A percentile compares a stretch with the other conserved stretches of the same genome.
phyloP scores from a whole-genome alignment of 2,113 vertebrate species.

The Tetrao urogallus region DNA sequence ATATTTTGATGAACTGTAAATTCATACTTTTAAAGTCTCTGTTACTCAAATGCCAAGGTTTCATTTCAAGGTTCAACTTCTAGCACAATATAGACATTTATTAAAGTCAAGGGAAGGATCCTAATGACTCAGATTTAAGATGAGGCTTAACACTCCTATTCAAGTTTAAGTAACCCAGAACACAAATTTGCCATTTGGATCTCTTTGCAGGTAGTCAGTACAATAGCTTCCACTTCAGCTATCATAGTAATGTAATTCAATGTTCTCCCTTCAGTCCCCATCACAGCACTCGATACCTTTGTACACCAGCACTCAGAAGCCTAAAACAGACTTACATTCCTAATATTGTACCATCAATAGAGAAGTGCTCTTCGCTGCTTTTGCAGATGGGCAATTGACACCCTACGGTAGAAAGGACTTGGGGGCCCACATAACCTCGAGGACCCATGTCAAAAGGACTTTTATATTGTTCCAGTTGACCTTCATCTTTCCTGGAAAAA shows the following conservation, averaged over 20 bases:
- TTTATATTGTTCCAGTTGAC: not conserved
- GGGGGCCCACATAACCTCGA: not conserved
- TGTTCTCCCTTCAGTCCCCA: not conserved
- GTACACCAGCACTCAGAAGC: not conserved
- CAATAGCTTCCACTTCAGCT: not conserved
- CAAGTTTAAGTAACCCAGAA: not conserved
- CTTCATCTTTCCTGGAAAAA: not conserved
- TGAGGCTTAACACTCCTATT: not conserved
- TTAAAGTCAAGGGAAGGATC: conserved; percentile 12
- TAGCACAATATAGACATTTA: not conserved
- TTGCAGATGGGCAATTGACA: not conserved
- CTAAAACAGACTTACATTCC: not conserved
- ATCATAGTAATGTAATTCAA: not conserved
- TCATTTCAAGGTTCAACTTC: conserved; percentile 24
- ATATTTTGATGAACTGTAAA: conserved; percentile 44
- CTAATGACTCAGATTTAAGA: not conserved
- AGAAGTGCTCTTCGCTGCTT: not conserved
- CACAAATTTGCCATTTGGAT: conserved; percentile 15
- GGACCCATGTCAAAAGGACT: not conserved
- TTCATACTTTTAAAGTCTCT: conserved; percentile 34
- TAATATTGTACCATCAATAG: not conserved
- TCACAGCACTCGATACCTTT: not conserved
- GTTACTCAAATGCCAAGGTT: not conserved
- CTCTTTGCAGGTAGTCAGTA: not conserved
- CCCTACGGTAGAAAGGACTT: not conserved